Base-by-base conservation (phyloP, 1,140 invertebrate species). In the Frieseomelitta varia region DNA sequence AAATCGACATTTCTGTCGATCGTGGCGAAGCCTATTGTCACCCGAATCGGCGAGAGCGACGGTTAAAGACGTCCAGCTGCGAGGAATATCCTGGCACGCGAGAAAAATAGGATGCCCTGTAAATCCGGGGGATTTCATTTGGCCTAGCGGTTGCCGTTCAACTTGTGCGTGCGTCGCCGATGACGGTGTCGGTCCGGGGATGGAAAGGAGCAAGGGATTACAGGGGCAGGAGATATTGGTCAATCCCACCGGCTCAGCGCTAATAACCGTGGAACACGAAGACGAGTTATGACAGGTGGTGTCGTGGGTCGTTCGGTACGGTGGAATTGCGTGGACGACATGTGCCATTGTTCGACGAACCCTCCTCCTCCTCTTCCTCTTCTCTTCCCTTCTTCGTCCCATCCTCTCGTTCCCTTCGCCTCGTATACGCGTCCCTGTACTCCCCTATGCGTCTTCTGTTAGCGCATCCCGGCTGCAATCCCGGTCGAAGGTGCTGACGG, bases 261-360 rank as follows among this genome's bases (percentile, higher is more conserved):
- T 91, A 92, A 92, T 91, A 91, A 92, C 81, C 87, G 85, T 84
- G 84, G 86, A 89, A 91, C 91, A 90, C 85, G 88, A 86, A 84
- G 75, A 85, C 88, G 84, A 85, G 88, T 91, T 90, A 92, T 91
- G 91, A 92, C 90, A 87, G 85, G 74, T 69, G 82, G 82, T 90
- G 90, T 92, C 88, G 85, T 72, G 85, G 80, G 58, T 74, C 85
- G 79, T 88, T 88, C 81, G 84, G 76, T 68, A 71, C 76, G 69
- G 27, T 53, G 78, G 76, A 87, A 88, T 79, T 86, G 88, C 81
- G 69, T 77, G 86, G 81, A 39, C 79, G 87, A 89, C 91, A 84
- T 87, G 87, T 84, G 79, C 85, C 90, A 91, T 91, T 91, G 91
- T 92, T 91, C 87, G 85, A 91, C 83, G 80, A 75, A 51, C 84